Base-by-base conservation (phyloP, 2,888 invertebrate genomes). In the Abrostola tripartita region DNA sequence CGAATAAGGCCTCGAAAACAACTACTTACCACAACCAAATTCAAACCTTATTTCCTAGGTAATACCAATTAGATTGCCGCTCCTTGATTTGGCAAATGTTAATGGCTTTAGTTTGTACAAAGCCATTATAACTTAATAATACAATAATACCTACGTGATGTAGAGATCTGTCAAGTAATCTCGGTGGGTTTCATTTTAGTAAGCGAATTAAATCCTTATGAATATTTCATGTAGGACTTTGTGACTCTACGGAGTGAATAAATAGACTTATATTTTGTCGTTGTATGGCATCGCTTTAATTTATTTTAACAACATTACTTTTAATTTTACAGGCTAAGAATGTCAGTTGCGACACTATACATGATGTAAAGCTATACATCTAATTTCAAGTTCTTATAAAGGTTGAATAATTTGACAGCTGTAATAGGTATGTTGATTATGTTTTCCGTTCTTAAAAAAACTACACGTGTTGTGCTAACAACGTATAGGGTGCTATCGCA, bases 151-250 rank as follows among this genome's bases (percentile, higher is more conserved):
- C 77, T 52, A 75, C 66, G 75, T 70, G 75, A 75, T 73, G 71
- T 75, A 64, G 71, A 72, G 71, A 80, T 77, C 81, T 80, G 81
- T 82, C 82, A 81, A 79, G 81, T 84, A 84, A 86, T 86, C 86
- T 83, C 85, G 47, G 70, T 68, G 84, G 86, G 83, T 83, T 84
- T 81, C 83, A 82, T 86, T 87, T 82, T 82, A 82, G 82, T 81
- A 78, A 78, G 79, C 71, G 78, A 85, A 83, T 86, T 84, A 85
- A 84, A 79, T 82, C 84, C 82, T 81, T 81, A 87, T 88, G 88
- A 86, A 88, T 87, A 88, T 85, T 87, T 84, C 81, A 86, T 86
- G 66, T 68, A 67, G 74, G 79, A 78, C 68, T 77, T 71, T 76
- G 73, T 74, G 76, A 80, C 83, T 76, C 81, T 81, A 76, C 74